A percentile compares a stretch with the other conserved stretches of the same genome.
These are phyloP conservation scores for Rhagoletis zephyria DNA, from an alignment of 1,140 invertebrate genomes.

Conservation along the genomic window DNA sequence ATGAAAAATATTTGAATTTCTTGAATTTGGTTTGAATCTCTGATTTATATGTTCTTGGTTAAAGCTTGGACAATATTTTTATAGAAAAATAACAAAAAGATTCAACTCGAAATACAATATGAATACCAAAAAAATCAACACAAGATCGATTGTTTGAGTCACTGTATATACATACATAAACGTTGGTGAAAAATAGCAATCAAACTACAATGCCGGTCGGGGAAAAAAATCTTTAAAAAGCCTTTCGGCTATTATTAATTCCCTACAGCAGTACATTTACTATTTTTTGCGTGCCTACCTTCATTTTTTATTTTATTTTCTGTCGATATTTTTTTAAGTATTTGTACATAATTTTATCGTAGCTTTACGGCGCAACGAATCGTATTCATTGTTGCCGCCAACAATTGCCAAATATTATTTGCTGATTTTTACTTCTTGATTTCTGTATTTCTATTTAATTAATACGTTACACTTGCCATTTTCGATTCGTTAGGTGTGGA, in stretches of 20 bases:
- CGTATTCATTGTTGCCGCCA: conserved; percentile 16
- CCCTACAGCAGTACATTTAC: not conserved
- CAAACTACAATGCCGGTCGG: not conserved
- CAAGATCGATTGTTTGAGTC: not conserved
- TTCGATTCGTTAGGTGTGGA: not conserved
- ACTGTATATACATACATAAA: not conserved
- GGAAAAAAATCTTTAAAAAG: not conserved
- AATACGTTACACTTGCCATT: conserved; percentile 15
- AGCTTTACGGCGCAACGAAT: conserved; percentile 1
- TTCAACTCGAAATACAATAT: too few species aligned
- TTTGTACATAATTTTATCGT: not conserved
- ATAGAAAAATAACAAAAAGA: too few species aligned
- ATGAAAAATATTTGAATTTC: too few species aligned
- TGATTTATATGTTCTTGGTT: too few species aligned
- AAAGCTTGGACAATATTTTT: too few species aligned
- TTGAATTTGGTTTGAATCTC: too few species aligned
- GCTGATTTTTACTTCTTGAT: conserved; percentile 16
- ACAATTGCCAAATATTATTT: conserved; percentile 1
- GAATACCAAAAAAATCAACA: not conserved
- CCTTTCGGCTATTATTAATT: not conserved
- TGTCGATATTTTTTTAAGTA: not conserved
- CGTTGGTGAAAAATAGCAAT: not conserved
- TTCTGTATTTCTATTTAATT: conserved; percentile 2
- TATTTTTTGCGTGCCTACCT: not conserved
- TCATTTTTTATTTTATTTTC: not conserved